Conservation (phyloP, 1,140 invertebrate genomes). For the Caerostris darwini region DNA sequence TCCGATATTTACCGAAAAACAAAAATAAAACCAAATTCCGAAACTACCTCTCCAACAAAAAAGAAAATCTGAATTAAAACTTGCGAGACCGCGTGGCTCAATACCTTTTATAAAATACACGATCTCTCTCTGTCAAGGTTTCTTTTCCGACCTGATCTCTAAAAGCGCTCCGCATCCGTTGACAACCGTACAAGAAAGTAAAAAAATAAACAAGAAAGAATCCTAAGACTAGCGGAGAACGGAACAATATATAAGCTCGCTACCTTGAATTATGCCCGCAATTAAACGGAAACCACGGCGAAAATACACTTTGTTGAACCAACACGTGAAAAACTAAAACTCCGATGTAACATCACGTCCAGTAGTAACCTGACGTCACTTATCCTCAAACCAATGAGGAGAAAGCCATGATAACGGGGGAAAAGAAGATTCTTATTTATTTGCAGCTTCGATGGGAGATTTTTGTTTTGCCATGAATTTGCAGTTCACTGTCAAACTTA, state of each 20-base stretch:
- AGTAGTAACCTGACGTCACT: constrained; percentile 62
- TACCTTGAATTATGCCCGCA: constrained; percentile 73
- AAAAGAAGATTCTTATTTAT: constrained; percentile 67
- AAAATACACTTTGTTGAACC: constrained; percentile 47
- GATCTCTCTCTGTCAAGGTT: not conserved
- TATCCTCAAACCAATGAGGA: constrained; percentile 17
- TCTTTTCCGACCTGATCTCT: not conserved
- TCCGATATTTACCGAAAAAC: not conserved
- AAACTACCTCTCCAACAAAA: not conserved
- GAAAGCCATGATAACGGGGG: constrained; percentile 34
- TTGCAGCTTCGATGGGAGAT: not conserved
- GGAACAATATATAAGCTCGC: constrained; percentile 34
- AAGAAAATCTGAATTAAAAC: not conserved
- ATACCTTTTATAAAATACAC: not conserved
- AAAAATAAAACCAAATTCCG: not conserved
- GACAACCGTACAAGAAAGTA: not conserved
- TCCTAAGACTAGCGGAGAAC: constrained; percentile 2
- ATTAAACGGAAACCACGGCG: constrained; percentile 42
- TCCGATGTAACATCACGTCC: constrained; percentile 46
- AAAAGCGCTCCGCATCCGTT: not conserved
- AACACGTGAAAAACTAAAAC: constrained; percentile 60
- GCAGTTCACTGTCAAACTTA: not conserved
- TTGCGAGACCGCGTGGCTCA: not conserved
- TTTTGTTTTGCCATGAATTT: constrained; percentile 11
- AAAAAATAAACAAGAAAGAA: constrained; percentile 15